Evolutionary conservation across 2,113 vertebrate genomes (phyloP).

Genomic region (Thermophis baileyi): DNA sequence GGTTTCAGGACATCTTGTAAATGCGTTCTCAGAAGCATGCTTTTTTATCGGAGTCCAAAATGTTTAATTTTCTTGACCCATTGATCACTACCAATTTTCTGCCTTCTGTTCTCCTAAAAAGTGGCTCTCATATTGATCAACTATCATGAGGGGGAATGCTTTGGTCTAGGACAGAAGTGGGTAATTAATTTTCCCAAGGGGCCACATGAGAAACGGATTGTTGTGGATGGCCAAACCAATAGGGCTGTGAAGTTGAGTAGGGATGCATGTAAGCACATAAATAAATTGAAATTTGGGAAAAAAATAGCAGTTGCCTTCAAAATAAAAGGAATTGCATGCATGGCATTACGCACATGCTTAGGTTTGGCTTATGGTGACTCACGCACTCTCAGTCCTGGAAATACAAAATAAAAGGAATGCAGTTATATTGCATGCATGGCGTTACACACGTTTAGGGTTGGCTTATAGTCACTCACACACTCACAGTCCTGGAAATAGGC

Average conservation of each 20-base stretch:
- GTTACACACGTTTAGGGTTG: too few species aligned
- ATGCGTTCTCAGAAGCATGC: background rate
- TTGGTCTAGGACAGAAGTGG: background rate
- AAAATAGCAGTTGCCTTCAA: background rate
- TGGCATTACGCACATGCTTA: too few species aligned
- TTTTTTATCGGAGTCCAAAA: background rate
- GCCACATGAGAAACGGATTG: background rate
- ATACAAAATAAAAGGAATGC: too few species aligned
- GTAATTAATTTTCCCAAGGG: background rate
- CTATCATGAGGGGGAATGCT: background rate
- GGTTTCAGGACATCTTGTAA: background rate
- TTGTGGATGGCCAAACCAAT: background rate
- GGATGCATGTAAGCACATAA: too few species aligned
- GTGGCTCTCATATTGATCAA: background rate
- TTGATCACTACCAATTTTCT: background rate
- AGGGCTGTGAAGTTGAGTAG: background rate
- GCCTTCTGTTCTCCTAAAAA: background rate
- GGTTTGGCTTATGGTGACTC: too few species aligned
- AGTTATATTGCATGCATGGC: too few species aligned
- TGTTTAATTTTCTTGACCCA: background rate
- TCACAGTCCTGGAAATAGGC: background rate
- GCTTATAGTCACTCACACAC: too few species aligned
- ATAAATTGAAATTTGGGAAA: background rate
- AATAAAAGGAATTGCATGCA: background rate
- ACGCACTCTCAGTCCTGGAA: too few species aligned